Percentiles rank a stretch among this genome's conserved stretches.
phyloP scores from a whole-genome alignment of 2,113 vertebrate species.

The Rhinopomastus cyanomelas region DNA sequence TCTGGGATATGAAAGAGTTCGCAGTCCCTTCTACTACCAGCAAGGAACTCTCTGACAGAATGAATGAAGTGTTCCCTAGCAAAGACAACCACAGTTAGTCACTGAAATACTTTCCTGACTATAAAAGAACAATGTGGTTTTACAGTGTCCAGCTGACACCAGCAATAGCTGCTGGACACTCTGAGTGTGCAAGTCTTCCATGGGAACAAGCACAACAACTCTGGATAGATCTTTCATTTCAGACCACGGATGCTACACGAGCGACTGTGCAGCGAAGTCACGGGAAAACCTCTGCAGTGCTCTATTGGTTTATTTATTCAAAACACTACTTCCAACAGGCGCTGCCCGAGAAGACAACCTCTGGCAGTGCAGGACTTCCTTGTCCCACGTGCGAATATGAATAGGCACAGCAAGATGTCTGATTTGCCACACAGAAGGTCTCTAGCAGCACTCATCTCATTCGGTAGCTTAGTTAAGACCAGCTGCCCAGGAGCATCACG shows the following conservation, averaged over 20 bases:
- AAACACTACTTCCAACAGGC: background rate
- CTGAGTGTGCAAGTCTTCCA: background rate
- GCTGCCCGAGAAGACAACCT: background rate
- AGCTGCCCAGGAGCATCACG: background rate
- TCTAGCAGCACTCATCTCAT: fast-evolving
- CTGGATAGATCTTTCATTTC: background rate
- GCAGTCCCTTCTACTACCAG: conserved; percentile 11
- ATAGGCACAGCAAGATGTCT: background rate
- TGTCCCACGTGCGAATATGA: background rate
- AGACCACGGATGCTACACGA: background rate
- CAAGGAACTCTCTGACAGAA: conserved; percentile 39
- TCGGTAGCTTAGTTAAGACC: background rate
- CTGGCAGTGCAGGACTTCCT: background rate
- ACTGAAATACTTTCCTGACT: conserved; percentile 68
- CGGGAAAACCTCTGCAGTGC: background rate
- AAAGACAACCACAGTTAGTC: conserved; percentile 71
- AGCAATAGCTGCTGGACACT: conserved; percentile 8
- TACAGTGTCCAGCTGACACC: conserved; percentile 33
- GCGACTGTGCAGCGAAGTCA: background rate
- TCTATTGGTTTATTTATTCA: background rate
- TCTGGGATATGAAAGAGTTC: background rate
- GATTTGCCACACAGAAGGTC: background rate
- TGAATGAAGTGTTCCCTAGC: conserved; percentile 41
- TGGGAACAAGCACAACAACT: background rate
- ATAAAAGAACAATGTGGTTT: conserved; percentile 63